Evolutionary conservation across 2,888 invertebrate species (phyloP).

Genomic region (Drosophila sordidula): DNA sequence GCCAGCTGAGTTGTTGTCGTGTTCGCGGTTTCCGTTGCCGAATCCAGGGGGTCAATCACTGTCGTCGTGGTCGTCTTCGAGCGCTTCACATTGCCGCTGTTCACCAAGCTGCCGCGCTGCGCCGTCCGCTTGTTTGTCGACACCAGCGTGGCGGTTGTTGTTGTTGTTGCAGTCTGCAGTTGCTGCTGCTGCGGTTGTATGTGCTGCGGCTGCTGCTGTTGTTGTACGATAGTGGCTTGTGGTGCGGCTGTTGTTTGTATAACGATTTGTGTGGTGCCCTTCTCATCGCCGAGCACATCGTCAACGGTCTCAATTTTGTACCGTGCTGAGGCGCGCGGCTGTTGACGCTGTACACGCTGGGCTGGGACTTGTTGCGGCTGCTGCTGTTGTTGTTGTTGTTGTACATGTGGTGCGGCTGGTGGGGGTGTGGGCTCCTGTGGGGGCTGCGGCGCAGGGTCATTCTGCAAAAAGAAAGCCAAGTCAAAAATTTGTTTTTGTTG

Average conservation of each 20-base stretch:
- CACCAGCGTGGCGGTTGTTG: slow-evolving; percentile 81
- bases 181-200: slow-evolving; percentile 75
- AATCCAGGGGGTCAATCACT: slow-evolving; percentile 86
- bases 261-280: slow-evolving; percentile 86
- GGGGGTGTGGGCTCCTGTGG: slow-evolving; percentile 89
- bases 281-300: slow-evolving; percentile 87
- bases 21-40: slow-evolving; percentile 86
- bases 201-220: slow-evolving; percentile 71
- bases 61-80: slow-evolving; percentile 64
- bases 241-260: slow-evolving; percentile 85
- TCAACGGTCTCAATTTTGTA: slow-evolving; percentile 88
- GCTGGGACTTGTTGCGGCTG: slow-evolving; percentile 72
- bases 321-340: slow-evolving; percentile 81
- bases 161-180: slow-evolving; percentile 72
- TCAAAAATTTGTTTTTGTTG: slow-evolving; percentile 4
- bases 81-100: slow-evolving; percentile 79
- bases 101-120: slow-evolving; percentile 79
- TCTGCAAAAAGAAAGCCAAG: slow-evolving; percentile 83
- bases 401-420: slow-evolving; percentile 71
- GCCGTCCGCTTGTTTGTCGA: slow-evolving; percentile 83
- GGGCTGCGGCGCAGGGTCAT: slow-evolving; percentile 88
- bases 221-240: slow-evolving; percentile 80
- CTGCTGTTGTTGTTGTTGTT: slow-evolving; percentile 82
- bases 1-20: slow-evolving; percentile 72
- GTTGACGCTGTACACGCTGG: slow-evolving; percentile 83